Conservation (phyloP, 2,113 vertebrate species). For the Mixornis gularis region DNA sequence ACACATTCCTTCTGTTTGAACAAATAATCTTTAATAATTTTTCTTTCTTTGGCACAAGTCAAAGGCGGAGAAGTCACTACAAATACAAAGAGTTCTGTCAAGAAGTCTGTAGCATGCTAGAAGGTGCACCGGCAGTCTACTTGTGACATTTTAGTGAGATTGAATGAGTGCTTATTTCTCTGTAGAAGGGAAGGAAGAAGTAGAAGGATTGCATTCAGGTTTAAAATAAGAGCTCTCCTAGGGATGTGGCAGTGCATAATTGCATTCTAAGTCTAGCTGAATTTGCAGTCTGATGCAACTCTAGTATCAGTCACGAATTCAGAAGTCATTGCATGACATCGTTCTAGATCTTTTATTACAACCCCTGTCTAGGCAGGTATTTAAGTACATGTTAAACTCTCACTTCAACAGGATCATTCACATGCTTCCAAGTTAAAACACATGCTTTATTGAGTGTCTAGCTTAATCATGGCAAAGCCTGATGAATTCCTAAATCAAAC, state of each 20-base stretch:
- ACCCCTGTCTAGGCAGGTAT: not conserved
- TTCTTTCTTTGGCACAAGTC: not conserved
- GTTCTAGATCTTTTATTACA: not conserved
- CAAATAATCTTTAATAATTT: not conserved
- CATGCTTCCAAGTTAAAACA: not conserved
- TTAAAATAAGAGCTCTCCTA: not conserved
- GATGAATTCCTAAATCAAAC: not conserved
- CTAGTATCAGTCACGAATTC: not conserved
- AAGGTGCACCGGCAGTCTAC: not conserved
- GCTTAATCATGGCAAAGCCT: not conserved
- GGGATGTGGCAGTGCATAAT: not conserved
- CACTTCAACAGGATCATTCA: not conserved
- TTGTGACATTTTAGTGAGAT: not conserved
- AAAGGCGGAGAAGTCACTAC: not conserved
- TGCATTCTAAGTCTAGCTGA: not conserved
- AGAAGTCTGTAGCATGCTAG: not conserved
- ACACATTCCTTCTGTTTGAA: not conserved
- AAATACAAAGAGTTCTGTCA: not conserved
- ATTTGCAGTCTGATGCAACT: not conserved
- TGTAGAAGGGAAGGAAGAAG: not conserved
- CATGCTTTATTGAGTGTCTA: not conserved
- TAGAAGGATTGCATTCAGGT: not conserved
- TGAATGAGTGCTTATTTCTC: not conserved
- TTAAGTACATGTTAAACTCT: not conserved
- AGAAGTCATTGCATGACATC: not conserved